Percentiles rank a stretch among this genome's conserved stretches.
These are phyloP conservation scores for Limenitis camilla DNA, from an alignment of 2,888 invertebrate species.

Conservation along the genomic window DNA sequence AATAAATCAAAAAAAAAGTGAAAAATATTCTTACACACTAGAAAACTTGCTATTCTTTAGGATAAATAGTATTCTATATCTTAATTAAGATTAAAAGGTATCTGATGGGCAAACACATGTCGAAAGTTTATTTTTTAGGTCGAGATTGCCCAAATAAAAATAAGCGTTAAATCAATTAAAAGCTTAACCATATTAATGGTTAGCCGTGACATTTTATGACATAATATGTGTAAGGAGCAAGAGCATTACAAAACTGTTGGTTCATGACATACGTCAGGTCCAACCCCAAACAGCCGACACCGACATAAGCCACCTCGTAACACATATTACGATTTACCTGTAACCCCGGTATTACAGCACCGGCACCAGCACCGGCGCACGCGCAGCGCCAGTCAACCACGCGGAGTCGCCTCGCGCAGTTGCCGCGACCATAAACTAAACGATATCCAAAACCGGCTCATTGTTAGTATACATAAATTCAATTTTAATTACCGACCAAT, in stretches of 20 bases:
- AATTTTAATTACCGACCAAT: neutral
- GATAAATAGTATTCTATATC: no score
- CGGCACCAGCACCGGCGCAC: constrained; percentile 35
- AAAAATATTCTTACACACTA: no score
- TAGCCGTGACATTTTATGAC: constrained; percentile 1
- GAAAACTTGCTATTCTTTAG: no score
- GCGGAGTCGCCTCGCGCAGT: constrained; percentile 61
- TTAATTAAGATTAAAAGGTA: no score
- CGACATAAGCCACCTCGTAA: constrained; percentile 58
- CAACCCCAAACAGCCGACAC: constrained; percentile 41
- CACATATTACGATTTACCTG: constrained; percentile 51
- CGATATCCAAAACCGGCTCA: neutral
- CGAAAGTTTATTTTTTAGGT: no score
- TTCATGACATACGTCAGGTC: constrained; percentile 25
- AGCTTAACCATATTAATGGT: neutral
- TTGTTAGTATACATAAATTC: constrained; percentile 8
- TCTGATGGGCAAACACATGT: no score
- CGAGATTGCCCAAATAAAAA: no score
- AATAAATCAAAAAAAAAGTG: no score
- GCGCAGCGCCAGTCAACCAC: constrained; percentile 53
- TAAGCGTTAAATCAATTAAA: no score
- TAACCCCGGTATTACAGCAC: constrained; percentile 36
- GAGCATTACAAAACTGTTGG: constrained; percentile 15
- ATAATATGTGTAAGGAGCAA: constrained; percentile 5
- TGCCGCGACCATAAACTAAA: constrained; percentile 36